phyloP scores from a whole-genome alignment of 23 tunicate genomes.

The Aplidium turbinatum region DNA sequence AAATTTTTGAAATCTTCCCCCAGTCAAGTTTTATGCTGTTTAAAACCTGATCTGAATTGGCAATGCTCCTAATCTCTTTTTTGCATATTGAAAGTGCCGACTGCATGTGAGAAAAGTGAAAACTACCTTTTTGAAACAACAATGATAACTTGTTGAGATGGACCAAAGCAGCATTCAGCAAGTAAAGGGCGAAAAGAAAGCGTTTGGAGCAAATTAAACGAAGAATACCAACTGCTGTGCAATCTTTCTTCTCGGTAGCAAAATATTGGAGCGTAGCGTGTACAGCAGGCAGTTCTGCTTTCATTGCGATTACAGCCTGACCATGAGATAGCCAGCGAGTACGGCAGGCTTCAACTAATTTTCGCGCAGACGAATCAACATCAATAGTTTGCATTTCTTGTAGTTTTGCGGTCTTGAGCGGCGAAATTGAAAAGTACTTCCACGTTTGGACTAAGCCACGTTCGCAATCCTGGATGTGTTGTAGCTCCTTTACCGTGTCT shows the following conservation, averaged over 20 bases:
- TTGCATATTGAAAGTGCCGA: conserved; percentile 16
- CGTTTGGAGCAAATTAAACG: conserved; percentile 29
- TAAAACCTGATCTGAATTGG: conserved; percentile 16
- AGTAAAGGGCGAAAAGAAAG: conserved; percentile 28
- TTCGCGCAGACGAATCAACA: conserved; percentile 25
- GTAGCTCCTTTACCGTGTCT: conserved; percentile 34
- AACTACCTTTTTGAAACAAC: conserved; percentile 35
- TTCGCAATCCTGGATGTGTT: conserved; percentile 34
- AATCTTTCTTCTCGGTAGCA: conserved; percentile 37
- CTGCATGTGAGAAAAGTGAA: conserved; percentile 33
- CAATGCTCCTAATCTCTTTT: conserved; percentile 20
- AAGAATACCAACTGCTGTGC: conserved; percentile 12
- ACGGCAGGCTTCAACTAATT: conserved; percentile 33
- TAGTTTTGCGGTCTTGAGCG: conserved; percentile 28
- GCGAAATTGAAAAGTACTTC: conserved; percentile 27
- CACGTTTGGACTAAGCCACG: conserved; percentile 39
- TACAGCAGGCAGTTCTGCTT: conserved; percentile 20
- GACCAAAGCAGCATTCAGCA: conserved; percentile 39
- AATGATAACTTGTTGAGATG: conserved; percentile 37
- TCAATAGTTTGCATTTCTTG: conserved; percentile 23
- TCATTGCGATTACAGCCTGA: conserved; percentile 39
- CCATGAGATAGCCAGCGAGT: conserved; percentile 43
- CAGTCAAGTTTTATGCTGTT: conserved; percentile 26
- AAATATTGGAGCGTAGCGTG: conserved; percentile 24
- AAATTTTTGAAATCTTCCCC: conserved; percentile 8